Conservation (phyloP, 1,140 invertebrate species). For the Microplitis mediator region DNA sequence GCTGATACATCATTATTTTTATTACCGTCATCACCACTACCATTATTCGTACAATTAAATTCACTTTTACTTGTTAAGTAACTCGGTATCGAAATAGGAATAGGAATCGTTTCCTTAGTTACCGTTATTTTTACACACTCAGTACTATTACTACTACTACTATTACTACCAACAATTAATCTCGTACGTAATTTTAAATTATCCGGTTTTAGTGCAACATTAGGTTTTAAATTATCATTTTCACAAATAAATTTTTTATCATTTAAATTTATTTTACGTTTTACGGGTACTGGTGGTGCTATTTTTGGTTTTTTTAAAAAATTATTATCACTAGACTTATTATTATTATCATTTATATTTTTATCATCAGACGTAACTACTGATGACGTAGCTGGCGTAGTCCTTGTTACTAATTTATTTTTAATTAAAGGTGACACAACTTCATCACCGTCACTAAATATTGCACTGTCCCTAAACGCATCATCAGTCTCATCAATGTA, state of each 20-base stretch:
- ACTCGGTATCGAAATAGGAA: no score
- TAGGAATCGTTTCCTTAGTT: background rate
- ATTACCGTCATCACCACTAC: constrained; percentile 13
- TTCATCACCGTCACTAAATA: constrained; percentile 79
- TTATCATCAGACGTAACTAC: no score
- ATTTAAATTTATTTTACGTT: constrained; percentile 31
- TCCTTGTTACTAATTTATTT: no score
- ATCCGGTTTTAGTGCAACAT: constrained; percentile 48
- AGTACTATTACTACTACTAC: constrained; percentile 11
- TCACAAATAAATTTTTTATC: constrained; percentile 9
- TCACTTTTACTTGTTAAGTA: background rate
- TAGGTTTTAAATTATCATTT: constrained; percentile 32
- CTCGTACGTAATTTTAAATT: constrained; percentile 38
- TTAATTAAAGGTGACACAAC: constrained; percentile 25
- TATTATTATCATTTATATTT: no score
- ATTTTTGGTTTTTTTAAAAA: constrained; percentile 37
- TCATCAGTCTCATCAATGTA: constrained; percentile 65
- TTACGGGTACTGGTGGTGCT: constrained; percentile 56
- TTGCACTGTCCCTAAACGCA: constrained; percentile 80
- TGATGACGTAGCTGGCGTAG: background rate
- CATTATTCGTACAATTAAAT: background rate
- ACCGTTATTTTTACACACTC: background rate
- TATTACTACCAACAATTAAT: background rate
- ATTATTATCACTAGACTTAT: constrained; percentile 10
- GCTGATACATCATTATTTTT: constrained; percentile 52